Base-by-base conservation (phyloP, 2,888 invertebrate species). In the Oxyteleia sp. region DNA sequence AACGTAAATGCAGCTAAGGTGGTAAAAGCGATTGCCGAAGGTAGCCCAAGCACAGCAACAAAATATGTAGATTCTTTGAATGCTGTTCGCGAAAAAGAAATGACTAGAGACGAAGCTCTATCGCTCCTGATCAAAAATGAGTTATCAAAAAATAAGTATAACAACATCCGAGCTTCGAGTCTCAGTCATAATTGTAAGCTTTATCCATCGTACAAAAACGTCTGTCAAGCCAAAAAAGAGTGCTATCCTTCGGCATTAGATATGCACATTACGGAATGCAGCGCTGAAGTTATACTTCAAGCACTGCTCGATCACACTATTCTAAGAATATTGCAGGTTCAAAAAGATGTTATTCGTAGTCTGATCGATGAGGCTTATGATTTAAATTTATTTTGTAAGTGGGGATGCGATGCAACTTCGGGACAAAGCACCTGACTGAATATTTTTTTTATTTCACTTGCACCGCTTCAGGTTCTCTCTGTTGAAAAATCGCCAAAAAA, bases 381-480 rank as follows among this genome's bases (percentile, higher is more conserved):
- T 76, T 13, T 78, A 63, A 49, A 13, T 0, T 78, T 72, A 71
- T 71, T 72, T 16, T 64, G 64, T 66, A 69, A 69, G 16, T 57
- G 69, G 47, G 59, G 47, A 3, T 63, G 18, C 1, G 32, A 53
- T n/a, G n/a, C n/a, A 16, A 32, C 32, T 32, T 53, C 53, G 8
- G 57, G 55, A 38, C 38, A 38, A 35, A 57, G 55, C 11, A 81
- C 15, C 26, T 61, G 74, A 11, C 15, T 59, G 1, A 81, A 16
- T 51, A 74, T 81, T 43, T 74, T 59, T 51, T 72, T 80, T 79
- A 61, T 64, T 66, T 84, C 84, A 3, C 26, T 87, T 47, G 84
- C 85, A 13, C 85, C 84, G 4, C 61, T 87, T 53, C 84, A 84
- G 49, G 5, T 84, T 18, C 11, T 81, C 32, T 74, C 10, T 79